Base-by-base conservation (phyloP, 2,113 vertebrate species). In the Nibea coibor region DNA sequence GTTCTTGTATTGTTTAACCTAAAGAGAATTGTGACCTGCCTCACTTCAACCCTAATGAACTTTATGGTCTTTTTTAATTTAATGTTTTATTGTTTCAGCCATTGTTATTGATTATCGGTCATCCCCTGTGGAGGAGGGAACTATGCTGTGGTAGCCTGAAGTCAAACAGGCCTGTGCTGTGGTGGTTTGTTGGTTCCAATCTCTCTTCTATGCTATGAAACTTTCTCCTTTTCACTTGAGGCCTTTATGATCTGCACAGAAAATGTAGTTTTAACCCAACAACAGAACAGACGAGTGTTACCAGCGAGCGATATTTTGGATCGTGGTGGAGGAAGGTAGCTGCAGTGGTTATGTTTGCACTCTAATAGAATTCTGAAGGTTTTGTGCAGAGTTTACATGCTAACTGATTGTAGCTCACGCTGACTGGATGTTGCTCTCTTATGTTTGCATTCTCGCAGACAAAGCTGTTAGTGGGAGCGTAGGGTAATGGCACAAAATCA, bases 221-320 rank as follows among this genome's bases (percentile, higher is more conserved):
- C 58, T 28, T 45, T 58, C 78, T 78, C n/a, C 89, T 95, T 95
- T 95, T 96, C 94, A 96, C 94, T 93, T 83, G 94, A 96, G 94
- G 93, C 94, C 94, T 96, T 74, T 94, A 88, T 94, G 80, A 87
- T 68, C 71, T 82, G 64, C 78, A 86, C 87, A 94, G 84, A 92
- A 72, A 87, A 69, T 45, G 83, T 63, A 31, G 63, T 67, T 67
- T 43, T 71, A 57, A 66, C 22, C 11, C 31, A 43, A 39, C n/a
- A 81, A 19, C 15, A 12, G n/a, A 22, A 11, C 1, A 59, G 22
- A n/a, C 11, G 7, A 42, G 26, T 19, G 22, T 58, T 50, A 24
- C 10, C 15, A 28, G n/a, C 22, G 26, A 42, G 56, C 26, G 43
- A 6, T 47, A 9, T 71, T 64, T 39, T 57, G n/a, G 35, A 35